Base-by-base conservation (phyloP, 2,797 vertebrate species). In the Pristis pectinata region DNA sequence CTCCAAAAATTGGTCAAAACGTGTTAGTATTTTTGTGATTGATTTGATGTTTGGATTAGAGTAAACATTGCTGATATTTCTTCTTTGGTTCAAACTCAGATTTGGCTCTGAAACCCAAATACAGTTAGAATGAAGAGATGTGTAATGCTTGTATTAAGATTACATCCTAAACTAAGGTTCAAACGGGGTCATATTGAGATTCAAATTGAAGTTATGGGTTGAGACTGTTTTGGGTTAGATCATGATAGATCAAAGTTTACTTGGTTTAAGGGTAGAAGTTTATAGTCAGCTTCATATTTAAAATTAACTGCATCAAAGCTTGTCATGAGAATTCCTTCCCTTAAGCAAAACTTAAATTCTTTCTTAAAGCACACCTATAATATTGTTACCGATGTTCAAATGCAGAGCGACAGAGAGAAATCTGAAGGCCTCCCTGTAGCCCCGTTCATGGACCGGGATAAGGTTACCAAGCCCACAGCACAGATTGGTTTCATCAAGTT, bases 401-500 rank as follows among this genome's bases (percentile, higher is more conserved):
- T 91, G 87, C 95, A 99, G 99, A 99, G 99, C 0, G 99, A 99
- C 97, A 96, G 98, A 0, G 99, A 99, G 96, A 99, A 99, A 96
- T 98, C 97, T 0, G 99, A 99, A 95, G 99, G 99, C 24, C 98
- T 99, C 44, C 99, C 99, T 0, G 99, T 99, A 94, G 99, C 99
- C 19, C 98, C 99, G 0, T 99, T 99, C 96, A 99, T 99, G 99
- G 99, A 99, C 96, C 97, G 99, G 3, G 99, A 99, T 95, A 99
- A 99, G 97, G 99, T 99, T 95, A 99, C 53, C 93, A 93, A 91
- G 94, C 94, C 59, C 74, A 61, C 13, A 34, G n/a, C 80, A 37
- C 64, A 56, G 44, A 80, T 82, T 93, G 49, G 15, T 74, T 94
- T 64, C 80, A 98, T 98, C 96, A 98, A 98, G 95, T 98, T 98